These are phyloP conservation scores for Mormyrops attenuatus DNA, from an alignment of 2,797 vertebrate genomes.

Conservation along the genomic window DNA sequence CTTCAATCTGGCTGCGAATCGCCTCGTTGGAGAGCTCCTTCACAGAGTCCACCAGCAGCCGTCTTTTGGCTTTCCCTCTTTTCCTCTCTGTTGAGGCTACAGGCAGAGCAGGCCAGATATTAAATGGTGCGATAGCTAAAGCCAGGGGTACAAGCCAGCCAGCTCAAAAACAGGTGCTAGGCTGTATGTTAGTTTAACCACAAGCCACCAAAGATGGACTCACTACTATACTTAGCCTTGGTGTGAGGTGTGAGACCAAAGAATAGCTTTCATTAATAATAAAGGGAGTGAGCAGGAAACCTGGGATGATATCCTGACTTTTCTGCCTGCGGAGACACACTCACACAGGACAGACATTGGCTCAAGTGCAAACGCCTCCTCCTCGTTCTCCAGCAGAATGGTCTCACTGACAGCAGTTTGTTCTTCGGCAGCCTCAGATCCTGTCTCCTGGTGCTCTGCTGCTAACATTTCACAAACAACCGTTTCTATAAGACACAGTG, in stretches of 20 bases:
- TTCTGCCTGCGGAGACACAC: constrained; percentile 17
- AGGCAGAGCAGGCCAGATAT: not conserved
- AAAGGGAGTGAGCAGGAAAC: not conserved
- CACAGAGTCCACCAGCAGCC: constrained; percentile 54
- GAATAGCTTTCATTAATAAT: not conserved
- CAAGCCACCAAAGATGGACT: not conserved
- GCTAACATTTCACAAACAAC: not conserved
- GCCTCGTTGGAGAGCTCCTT: constrained; percentile 54
- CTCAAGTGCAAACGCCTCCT: constrained; percentile 56
- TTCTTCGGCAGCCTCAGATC: constrained; percentile 1
- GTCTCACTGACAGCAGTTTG: constrained; percentile 37
- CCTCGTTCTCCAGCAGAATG: constrained; percentile 41
- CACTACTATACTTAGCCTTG: not conserved
- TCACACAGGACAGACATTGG: constrained; percentile 58
- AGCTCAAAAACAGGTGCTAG: not conserved
- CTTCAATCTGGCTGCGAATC: constrained; percentile 54
- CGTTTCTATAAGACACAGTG: not conserved
- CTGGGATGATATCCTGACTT: not conserved
- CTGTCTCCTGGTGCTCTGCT: not conserved
- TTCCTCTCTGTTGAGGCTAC: constrained; percentile 49
- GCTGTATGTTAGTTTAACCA: not conserved
- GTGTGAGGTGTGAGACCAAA: not conserved
- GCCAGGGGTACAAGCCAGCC: not conserved
- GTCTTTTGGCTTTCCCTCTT: constrained; percentile 52
- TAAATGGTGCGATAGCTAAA: not conserved